phyloP scores from a whole-genome alignment of 2,888 invertebrate species.

The Hyppa rectilinea region DNA sequence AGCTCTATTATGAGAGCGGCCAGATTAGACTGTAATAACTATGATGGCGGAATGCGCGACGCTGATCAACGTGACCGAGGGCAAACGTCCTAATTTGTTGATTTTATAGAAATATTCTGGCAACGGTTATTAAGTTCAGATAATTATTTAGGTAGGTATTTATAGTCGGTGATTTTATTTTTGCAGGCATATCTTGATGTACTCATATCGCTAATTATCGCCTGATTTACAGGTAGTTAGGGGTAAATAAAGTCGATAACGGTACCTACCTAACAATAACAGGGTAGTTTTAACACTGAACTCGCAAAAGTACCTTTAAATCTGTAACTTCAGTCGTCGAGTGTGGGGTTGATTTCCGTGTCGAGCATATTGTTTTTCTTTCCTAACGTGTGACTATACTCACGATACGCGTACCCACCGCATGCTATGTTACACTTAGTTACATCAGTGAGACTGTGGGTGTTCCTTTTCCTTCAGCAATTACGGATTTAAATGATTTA shows the following conservation, averaged over 20 bases:
- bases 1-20: conserved; percentile 68
- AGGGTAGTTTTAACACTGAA: background rate
- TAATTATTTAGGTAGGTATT: background rate
- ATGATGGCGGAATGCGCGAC: conserved; percentile 49
- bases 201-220: background rate
- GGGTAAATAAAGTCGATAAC: background rate
- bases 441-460: background rate
- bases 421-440: background rate
- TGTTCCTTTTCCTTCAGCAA: background rate
- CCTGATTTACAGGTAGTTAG: background rate
- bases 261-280: background rate
- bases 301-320: background rate
- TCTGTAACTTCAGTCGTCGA: background rate
- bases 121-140: background rate
- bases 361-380: background rate
- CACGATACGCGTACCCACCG: background rate
- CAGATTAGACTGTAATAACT: conserved; percentile 57
- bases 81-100: conserved; percentile 21
- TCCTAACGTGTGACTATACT: background rate
- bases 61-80: conserved; percentile 7
- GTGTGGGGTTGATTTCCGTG: background rate
- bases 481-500: background rate
- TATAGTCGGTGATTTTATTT: too few relatives aligned
- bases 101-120: conserved; percentile 7
- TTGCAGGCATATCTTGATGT: background rate